Evolutionary conservation across 2,797 vertebrate genomes (phyloP).

Genomic region (Manis javanica): DNA sequence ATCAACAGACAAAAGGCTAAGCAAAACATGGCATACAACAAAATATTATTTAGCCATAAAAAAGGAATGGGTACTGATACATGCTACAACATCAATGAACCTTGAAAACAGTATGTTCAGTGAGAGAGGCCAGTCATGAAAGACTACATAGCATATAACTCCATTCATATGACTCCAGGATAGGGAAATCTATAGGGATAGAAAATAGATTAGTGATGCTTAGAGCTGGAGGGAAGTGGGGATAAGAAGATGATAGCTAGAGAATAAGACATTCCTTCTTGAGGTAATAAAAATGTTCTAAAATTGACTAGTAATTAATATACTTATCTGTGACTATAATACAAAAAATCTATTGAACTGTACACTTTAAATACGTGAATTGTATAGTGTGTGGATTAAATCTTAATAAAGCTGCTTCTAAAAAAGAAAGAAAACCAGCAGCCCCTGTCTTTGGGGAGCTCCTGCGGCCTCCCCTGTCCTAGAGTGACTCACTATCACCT

Average conservation of each 20-base stretch:
- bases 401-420: not conserved
- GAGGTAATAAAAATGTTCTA: not conserved
- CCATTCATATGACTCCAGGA: not conserved
- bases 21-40: not conserved
- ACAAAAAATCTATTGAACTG: not conserved
- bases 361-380: not conserved
- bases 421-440: not conserved
- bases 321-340: not conserved
- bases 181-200: not conserved
- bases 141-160: not conserved
- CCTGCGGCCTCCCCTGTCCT: not conserved
- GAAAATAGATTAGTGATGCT: not conserved
- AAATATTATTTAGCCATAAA: conserved; percentile 17
- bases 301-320: not conserved
- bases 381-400: not conserved
- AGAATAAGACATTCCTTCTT: not conserved
- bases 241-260: not conserved
- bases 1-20: not conserved
- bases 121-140: not conserved
- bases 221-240: not conserved
- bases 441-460: not conserved
- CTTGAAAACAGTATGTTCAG: not conserved
- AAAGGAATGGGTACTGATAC: not conserved
- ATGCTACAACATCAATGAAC: not conserved
- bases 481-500: not conserved